These are phyloP conservation scores for Myoxocephalus aenaeus DNA, from an alignment of 2,797 vertebrate species.

Conservation along the genomic window DNA sequence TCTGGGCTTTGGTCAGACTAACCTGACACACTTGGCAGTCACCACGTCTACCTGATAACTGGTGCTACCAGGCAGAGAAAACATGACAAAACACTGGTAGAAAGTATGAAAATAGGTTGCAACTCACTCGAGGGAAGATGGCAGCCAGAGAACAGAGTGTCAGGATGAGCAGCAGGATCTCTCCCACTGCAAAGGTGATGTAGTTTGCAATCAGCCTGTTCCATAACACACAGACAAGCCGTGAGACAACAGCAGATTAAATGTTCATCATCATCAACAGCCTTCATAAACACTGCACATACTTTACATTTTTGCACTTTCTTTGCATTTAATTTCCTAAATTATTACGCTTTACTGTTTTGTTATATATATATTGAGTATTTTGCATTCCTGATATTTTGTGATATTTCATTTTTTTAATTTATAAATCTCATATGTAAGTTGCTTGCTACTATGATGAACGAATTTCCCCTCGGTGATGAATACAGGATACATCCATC, in stretches of 20 bases:
- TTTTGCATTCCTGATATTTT: no score
- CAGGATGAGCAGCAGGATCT: slow-evolving; percentile 90
- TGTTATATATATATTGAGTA: no score
- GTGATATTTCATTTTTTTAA: no score
- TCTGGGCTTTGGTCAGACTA: no score
- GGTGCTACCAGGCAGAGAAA: not conserved
- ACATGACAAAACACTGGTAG: not conserved
- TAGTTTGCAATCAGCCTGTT: slow-evolving; percentile 93
- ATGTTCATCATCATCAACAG: not conserved
- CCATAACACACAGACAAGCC: slow-evolving; percentile 28
- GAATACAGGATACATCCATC: no score
- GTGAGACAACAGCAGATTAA: not conserved
- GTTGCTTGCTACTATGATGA: no score
- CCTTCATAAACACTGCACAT: no score
- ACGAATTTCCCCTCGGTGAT: no score
- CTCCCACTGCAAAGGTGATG: slow-evolving; percentile 91
- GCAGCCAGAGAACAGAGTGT: slow-evolving; percentile 94
- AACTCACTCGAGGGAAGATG: slow-evolving; percentile 93
- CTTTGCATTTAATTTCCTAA: no score
- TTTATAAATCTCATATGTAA: no score
- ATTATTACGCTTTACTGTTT: no score
- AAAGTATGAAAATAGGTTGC: not conserved
- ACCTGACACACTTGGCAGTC: not conserved
- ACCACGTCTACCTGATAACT: not conserved
- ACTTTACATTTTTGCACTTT: no score